A percentile compares a stretch with the other conserved stretches of the same genome.
Evolutionary conservation across 2,113 vertebrate genomes (phyloP).

Genomic region (Scatophagus argus): DNA sequence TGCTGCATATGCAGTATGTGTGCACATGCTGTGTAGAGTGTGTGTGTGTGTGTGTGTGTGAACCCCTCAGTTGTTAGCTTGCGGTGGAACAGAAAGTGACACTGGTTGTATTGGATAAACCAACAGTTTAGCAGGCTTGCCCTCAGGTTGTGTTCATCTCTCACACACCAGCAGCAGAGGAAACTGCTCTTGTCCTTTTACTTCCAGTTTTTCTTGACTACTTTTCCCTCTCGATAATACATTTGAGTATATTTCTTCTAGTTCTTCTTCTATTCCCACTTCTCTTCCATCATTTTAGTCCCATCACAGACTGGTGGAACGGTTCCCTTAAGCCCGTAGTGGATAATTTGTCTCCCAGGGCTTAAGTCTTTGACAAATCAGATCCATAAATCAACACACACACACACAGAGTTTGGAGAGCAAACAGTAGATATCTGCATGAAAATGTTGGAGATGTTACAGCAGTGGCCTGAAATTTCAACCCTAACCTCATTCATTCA

Average conservation of each 20-base stretch:
- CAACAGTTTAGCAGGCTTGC: constrained; percentile 23
- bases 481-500: not conserved
- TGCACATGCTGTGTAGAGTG: not conserved
- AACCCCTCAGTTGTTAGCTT: constrained; percentile 7
- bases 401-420: not conserved
- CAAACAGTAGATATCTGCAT: not conserved
- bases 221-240: not conserved
- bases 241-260: constrained; percentile 4
- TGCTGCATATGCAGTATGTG: not conserved
- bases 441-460: not conserved
- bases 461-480: not conserved
- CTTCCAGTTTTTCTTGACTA: not conserved
- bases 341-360: not conserved
- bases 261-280: not conserved
- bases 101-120: constrained; percentile 17
- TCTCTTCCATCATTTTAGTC: not conserved
- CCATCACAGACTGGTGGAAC: not conserved
- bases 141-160: constrained; percentile 18
- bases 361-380: not conserved
- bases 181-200: constrained; percentile 6
- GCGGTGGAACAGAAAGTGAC: constrained; percentile 17
- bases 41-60: not conserved
- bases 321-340: not conserved
- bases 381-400: not conserved
- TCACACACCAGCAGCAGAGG: not conserved